Conservation (phyloP, 2,113 vertebrate genomes). For the Eretmochelys imbricata region DNA sequence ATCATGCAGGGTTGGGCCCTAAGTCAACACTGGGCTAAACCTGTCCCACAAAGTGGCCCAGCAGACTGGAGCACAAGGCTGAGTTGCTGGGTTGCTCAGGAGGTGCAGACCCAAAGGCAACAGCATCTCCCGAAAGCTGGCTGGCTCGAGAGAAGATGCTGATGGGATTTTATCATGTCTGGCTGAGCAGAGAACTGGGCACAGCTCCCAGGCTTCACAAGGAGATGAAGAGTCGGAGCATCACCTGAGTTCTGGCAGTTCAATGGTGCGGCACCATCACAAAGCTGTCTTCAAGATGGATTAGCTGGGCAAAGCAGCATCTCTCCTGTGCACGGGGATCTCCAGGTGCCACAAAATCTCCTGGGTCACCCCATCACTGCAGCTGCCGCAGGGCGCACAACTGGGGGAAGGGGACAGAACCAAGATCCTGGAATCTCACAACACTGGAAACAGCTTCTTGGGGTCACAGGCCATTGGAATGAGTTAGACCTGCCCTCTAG, state of each 20-base stretch:
- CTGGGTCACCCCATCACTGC: not conserved
- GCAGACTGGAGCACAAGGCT: not conserved
- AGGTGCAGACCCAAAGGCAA: not conserved
- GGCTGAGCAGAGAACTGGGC: not conserved
- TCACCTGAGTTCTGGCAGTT: not conserved
- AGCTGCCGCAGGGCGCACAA: not conserved
- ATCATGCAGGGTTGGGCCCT: not conserved
- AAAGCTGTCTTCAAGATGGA: not conserved
- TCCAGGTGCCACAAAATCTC: not conserved
- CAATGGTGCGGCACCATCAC: not conserved
- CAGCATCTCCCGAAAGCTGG: not conserved
- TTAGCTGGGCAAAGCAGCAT: not conserved
- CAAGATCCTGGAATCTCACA: not conserved
- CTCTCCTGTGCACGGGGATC: not conserved
- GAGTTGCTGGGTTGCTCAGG: not conserved
- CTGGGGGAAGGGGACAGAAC: not conserved
- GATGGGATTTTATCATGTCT: not conserved
- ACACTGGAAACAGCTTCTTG: not conserved
- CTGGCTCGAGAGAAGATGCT: not conserved
- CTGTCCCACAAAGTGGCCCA: not conserved
- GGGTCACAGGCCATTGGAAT: not conserved
- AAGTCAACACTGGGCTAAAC: not conserved
- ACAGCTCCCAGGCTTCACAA: not conserved
- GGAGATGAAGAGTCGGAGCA: not conserved
- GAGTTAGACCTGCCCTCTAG: too few species aligned